phyloP scores from a whole-genome alignment of 2,113 vertebrate genomes.

The Lamprotornis superbus region DNA sequence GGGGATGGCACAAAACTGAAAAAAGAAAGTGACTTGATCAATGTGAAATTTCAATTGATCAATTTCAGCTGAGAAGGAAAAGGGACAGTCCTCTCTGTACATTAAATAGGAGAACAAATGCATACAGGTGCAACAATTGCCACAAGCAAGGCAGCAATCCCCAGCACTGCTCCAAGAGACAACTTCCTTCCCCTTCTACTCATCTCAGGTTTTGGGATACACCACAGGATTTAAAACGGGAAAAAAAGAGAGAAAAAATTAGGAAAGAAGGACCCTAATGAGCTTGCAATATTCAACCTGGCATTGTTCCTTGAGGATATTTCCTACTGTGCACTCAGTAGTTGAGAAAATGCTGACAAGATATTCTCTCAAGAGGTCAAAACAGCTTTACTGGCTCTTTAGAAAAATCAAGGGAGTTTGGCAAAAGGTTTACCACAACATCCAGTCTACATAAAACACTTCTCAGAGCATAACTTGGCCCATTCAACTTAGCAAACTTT shows the following conservation, averaged over 20 bases:
- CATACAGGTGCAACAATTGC: neutral
- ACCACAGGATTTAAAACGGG: neutral
- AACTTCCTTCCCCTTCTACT: neutral
- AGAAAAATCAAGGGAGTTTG: neutral
- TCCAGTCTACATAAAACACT: neutral
- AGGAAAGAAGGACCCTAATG: neutral
- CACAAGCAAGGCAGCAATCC: neutral
- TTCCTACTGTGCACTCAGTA: neutral
- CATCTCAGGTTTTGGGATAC: neutral
- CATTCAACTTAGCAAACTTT: neutral
- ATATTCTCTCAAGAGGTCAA: neutral
- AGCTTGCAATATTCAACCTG: neutral
- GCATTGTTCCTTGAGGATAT: neutral
- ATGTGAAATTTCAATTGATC: neutral
- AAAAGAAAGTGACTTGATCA: neutral
- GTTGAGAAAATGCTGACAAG: neutral
- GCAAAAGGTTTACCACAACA: neutral
- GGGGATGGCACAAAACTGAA: neutral
- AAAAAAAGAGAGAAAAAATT: accelerated
- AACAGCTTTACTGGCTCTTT: neutral
- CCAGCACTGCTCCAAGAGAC: neutral
- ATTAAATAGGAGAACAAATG: neutral
- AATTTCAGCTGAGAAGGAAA: neutral
- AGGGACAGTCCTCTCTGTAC: neutral
- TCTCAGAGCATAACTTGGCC: neutral